A percentile compares a stretch with the other conserved stretches of the same genome.
phyloP scores from a whole-genome alignment of 2,888 invertebrate genomes.

The Anthophora plumipes region DNA sequence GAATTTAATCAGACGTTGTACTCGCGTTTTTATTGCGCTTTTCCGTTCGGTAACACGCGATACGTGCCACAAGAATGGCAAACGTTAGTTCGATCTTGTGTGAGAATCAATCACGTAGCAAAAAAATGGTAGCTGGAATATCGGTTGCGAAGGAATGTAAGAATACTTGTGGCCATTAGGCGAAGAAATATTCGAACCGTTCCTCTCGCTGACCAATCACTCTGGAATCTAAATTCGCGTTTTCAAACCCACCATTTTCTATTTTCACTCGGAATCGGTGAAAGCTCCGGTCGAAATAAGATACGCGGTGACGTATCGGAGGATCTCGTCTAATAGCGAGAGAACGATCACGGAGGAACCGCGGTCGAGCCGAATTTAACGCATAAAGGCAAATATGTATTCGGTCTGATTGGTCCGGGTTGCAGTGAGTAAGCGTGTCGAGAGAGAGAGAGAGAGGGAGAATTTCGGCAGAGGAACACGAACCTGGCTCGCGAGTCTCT shows the following conservation, averaged over 20 bases:
- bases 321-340: background rate
- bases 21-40: conserved; percentile 13
- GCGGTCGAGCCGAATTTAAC: background rate
- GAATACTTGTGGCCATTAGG: conserved; percentile 17
- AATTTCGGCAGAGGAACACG: conserved; percentile 9
- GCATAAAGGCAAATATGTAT: background rate
- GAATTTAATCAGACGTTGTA: conserved; percentile 23
- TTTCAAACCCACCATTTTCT: conserved; percentile 45
- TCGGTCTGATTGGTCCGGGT: background rate
- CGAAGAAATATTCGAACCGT: conserved; percentile 18
- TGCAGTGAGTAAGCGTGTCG: background rate
- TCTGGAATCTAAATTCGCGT: conserved; percentile 47
- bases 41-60: conserved; percentile 23
- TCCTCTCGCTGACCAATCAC: conserved; percentile 35
- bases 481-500: conserved; percentile 58
- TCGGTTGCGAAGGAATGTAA: conserved; percentile 21
- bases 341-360: background rate
- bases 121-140: background rate
- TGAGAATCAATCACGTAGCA: background rate
- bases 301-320: conserved; percentile 18
- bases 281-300: conserved; percentile 49
- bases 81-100: background rate
- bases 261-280: conserved; percentile 37
- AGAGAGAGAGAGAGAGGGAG: background rate
- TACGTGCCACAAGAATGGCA: background rate